Percentiles rank a stretch among this genome's conserved stretches.
Evolutionary conservation across 2,888 invertebrate genomes (phyloP).

Genomic region (Phymatocera aterrima): DNA sequence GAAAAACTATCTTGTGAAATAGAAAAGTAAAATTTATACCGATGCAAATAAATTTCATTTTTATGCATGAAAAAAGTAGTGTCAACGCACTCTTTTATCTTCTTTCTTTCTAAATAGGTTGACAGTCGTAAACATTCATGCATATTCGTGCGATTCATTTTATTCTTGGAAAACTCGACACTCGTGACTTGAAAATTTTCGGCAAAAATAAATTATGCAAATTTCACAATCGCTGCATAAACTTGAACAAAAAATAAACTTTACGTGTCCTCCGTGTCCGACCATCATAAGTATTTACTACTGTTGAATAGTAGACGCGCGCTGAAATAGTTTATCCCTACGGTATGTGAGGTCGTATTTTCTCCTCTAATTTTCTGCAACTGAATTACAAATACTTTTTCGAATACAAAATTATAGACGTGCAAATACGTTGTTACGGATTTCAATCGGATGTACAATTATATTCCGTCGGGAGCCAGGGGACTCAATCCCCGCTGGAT

Average conservation of each 20-base stretch:
- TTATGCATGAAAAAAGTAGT: too few species aligned
- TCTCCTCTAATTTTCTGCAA: neutral
- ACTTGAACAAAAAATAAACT: neutral
- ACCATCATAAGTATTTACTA: neutral
- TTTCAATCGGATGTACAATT: constrained; percentile 4
- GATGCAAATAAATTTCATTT: neutral
- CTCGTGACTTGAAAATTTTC: constrained; percentile 1
- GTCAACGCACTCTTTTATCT: neutral
- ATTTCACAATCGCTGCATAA: constrained; percentile 5
- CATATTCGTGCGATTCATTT: neutral
- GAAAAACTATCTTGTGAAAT: neutral
- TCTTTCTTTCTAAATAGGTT: neutral
- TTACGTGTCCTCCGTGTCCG: neutral
- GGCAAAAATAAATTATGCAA: constrained; percentile 20
- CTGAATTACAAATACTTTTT: neutral
- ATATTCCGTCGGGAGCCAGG: neutral
- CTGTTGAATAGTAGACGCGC: neutral
- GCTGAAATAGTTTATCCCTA: neutral
- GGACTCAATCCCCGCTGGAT: neutral
- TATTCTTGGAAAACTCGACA: neutral
- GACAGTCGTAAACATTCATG: neutral
- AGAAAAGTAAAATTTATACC: neutral
- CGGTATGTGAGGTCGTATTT: neutral
- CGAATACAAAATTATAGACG: neutral
- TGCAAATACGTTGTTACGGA: constrained; percentile 3